These are phyloP conservation scores for Piprites chloris DNA, from an alignment of 2,113 vertebrate species.

Conservation along the genomic window DNA sequence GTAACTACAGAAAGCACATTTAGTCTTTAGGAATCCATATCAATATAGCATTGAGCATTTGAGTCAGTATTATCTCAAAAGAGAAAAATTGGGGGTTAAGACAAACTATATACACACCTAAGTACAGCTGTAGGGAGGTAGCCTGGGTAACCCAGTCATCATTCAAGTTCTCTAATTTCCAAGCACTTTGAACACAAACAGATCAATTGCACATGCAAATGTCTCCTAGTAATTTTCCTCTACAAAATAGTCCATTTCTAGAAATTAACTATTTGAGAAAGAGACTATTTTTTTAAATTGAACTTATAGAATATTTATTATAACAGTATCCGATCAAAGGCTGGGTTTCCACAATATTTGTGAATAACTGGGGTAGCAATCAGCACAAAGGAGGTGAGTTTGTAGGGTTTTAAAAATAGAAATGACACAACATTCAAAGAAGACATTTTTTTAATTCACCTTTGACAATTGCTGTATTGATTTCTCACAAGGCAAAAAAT, in stretches of 20 bases:
- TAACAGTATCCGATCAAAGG: background rate
- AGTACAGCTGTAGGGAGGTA: background rate
- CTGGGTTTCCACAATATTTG: background rate
- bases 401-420: background rate
- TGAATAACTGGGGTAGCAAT: background rate
- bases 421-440: background rate
- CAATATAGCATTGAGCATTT: background rate
- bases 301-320: background rate
- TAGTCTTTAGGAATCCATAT: background rate
- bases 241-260: background rate
- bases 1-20: background rate
- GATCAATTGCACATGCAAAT: background rate
- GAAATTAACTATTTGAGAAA: background rate
- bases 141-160: background rate
- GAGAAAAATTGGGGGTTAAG: slow-evolving; percentile 37
- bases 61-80: slow-evolving; percentile 32
- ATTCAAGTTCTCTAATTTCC: background rate
- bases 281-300: background rate
- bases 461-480: background rate
- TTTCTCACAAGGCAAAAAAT: background rate
- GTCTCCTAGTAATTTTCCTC: background rate
- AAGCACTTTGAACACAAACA: background rate
- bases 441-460: background rate
- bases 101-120: background rate
- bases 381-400: background rate